These are phyloP conservation scores for Drosophila planitibia DNA, from an alignment of 2,888 invertebrate genomes.

Conservation along the genomic window DNA sequence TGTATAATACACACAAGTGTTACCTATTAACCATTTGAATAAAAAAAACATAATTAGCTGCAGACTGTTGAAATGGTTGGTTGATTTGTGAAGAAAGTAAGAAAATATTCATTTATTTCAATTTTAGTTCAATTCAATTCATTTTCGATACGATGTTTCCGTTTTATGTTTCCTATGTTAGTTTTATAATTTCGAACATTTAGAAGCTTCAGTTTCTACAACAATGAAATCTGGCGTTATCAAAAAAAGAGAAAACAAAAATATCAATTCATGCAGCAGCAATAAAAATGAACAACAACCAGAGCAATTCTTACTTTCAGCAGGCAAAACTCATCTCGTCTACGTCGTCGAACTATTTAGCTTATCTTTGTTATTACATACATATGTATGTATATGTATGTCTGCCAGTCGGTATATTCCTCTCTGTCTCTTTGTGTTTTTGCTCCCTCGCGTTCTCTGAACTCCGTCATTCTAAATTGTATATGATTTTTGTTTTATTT, in stretches of 20 bases:
- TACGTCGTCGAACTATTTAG: constrained; percentile 28
- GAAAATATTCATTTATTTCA: constrained; percentile 29
- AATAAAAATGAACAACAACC: constrained; percentile 34
- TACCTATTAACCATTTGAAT: constrained; percentile 15
- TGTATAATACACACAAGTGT: constrained; percentile 14
- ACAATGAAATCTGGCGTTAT: constrained; percentile 36
- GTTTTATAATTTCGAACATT: constrained; percentile 40
- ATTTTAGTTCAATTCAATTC: constrained; percentile 27
- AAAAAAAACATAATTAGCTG: constrained; percentile 45
- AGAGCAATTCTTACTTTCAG: constrained; percentile 28
- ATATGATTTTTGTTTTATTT: constrained; percentile 58
- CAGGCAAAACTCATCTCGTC: constrained; percentile 23
- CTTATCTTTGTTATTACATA: constrained; percentile 13
- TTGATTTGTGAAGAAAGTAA: constrained; percentile 61
- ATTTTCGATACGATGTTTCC: constrained; percentile 31
- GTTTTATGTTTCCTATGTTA: constrained; percentile 36
- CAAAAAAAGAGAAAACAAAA: constrained; percentile 21
- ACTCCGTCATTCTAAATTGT: constrained; percentile 45
- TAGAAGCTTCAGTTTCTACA: constrained; percentile 32
- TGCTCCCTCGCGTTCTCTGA: constrained; percentile 31
- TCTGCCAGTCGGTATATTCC: constrained; percentile 20
- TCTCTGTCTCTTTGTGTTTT: constrained; percentile 26
- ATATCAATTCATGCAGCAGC: constrained; percentile 23
- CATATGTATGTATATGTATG: constrained; percentile 17
- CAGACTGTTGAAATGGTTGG: constrained; percentile 54